Evolutionary conservation across 1,140 invertebrate genomes (phyloP).

Genomic region (Drosophila eugracilis): DNA sequence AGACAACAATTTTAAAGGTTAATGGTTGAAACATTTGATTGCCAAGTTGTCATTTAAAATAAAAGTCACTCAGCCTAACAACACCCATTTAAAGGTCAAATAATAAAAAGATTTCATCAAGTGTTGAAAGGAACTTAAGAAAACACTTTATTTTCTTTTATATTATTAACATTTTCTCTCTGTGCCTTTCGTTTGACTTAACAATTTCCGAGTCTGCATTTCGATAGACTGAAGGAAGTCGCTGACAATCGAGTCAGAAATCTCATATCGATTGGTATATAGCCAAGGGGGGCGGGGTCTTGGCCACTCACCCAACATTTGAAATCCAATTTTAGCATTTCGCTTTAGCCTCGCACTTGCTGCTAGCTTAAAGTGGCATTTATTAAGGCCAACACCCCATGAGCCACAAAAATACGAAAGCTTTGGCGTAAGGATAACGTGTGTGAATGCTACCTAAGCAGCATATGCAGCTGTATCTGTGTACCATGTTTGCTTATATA

Average conservation of each 20-base stretch:
- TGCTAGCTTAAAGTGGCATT: conserved; percentile 40
- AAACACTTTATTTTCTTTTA: background rate
- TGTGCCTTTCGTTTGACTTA: background rate
- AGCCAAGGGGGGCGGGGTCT: too few species aligned
- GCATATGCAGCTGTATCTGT: conserved; percentile 10
- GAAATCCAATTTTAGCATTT: conserved; percentile 41
- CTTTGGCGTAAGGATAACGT: conserved; percentile 16
- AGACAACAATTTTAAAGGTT: background rate
- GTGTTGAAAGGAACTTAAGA: too few species aligned
- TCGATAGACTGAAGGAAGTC: background rate
- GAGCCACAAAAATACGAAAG: conserved; percentile 16
- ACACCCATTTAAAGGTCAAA: too few species aligned
- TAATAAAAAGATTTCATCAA: too few species aligned
- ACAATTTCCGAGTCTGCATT: background rate
- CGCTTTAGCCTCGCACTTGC: conserved; percentile 22
- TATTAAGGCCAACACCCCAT: conserved; percentile 45
- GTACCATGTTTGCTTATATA: conserved; percentile 13
- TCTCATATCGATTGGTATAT: conserved; percentile 19
- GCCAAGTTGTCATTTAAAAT: too few species aligned
- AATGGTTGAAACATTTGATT: background rate
- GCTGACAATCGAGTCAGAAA: conserved; percentile 1
- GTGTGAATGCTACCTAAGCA: conserved; percentile 31
- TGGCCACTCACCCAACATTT: conserved; percentile 13
- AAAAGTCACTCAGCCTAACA: too few species aligned
- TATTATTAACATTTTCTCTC: background rate